phyloP scores from a whole-genome alignment of 2,888 invertebrate genomes.

The Lordiphosa fenestrarum region DNA sequence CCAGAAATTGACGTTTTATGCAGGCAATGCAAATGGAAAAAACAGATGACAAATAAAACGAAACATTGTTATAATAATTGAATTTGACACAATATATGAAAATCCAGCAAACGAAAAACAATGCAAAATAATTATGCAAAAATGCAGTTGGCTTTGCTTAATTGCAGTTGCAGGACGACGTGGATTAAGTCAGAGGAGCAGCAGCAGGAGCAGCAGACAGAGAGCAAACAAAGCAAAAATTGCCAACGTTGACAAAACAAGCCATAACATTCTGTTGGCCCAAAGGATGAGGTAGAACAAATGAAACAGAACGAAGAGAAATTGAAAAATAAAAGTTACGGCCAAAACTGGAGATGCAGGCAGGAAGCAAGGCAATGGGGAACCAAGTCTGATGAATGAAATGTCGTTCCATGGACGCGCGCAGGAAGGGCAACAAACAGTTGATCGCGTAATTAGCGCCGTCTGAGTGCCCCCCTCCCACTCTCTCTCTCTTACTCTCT shows the following conservation, averaged over 20 bases:
- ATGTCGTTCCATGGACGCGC: conserved; percentile 47
- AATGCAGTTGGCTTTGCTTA: conserved; percentile 11
- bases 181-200: conserved; percentile 17
- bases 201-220: conserved; percentile 1
- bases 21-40: conserved; percentile 24
- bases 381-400: conserved; percentile 66
- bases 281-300: conserved; percentile 16
- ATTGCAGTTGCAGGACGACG: conserved; percentile 12
- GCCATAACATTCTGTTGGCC: conserved; percentile 3
- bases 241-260: conserved; percentile 27
- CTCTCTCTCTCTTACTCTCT: no score
- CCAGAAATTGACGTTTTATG: conserved; percentile 40
- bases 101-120: neutral
- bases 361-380: conserved; percentile 1
- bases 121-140: conserved; percentile 11
- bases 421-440: conserved; percentile 21
- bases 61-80: conserved; percentile 26
- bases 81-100: conserved; percentile 3
- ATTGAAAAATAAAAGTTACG: conserved; percentile 77
- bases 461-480: conserved; percentile 51
- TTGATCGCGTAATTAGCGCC: conserved; percentile 70
- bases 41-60: conserved; percentile 27
- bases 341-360: conserved; percentile 4
- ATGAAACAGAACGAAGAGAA: conserved; percentile 40
- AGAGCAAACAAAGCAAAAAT: conserved; percentile 26